Evolutionary conservation across 35 echinoderm and acorn worm genomes (phyloP), one percentile per base, ranked within the genome.

Genomic region (Acanthaster planci): DNA sequence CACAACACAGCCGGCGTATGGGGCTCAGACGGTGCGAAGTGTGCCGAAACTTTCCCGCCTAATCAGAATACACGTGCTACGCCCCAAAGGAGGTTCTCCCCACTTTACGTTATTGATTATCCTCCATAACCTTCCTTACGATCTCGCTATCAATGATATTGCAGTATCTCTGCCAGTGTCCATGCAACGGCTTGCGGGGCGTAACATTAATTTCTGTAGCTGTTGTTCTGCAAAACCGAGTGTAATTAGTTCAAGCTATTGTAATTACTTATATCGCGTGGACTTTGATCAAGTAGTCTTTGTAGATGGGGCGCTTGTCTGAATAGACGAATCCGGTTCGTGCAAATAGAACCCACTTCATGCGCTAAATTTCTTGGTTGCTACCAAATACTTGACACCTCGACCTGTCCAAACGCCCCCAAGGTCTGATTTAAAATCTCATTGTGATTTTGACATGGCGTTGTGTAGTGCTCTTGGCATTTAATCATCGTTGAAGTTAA

Each of bases 211-310:
- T 72, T 19, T 67, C 7, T 31, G 59, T 67, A 67, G 59, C 59
- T 7, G 59, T 4, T 31, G 5, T 67, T 72, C 30, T 35, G 64
- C 64, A 7, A 26, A 26, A 72, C 42, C 30, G 29, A 72, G 42
- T 6, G 34, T 72, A 26, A 35, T 72, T 31, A 72, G 26, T 72
- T 72, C 26, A 72, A 30, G 34, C 23, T 72, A 72, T 26, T 72
- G 64, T 35, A 72, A 34, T 72, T 31, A 72, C 14, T 72, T 26
- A 26, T 30, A 72, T 72, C 22, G 7, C 64, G 19, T 72, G 29
- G 64, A 72, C 64, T 72, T 72, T 72, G 64, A 6, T 72, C 64
- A 35, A 72, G 29, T 72, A 72, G 64, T 72, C 64, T 72, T 72
- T 72, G 64, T 72, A 14, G 12, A 47, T 6, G 42, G 42, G 12